Percentiles rank a stretch among this genome's conserved stretches.
These are phyloP conservation scores for Leptopilina boulardi DNA, from an alignment of 1,140 invertebrate species.

Conservation along the genomic window DNA sequence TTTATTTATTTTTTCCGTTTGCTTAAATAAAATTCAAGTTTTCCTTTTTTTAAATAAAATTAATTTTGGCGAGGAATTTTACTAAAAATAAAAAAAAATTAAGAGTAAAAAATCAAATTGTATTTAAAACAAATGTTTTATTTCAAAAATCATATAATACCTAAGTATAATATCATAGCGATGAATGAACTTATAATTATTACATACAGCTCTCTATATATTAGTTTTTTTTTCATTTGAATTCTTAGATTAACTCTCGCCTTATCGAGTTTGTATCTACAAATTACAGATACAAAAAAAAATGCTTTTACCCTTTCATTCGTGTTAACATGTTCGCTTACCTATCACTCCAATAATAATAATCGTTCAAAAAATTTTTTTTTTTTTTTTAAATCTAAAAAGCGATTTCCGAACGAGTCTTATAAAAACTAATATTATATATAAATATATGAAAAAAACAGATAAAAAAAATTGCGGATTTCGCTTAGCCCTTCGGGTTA, in stretches of 20 bases:
- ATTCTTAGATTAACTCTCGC: conserved; percentile 70
- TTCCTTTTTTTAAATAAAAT: not conserved
- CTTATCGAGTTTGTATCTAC: conserved; percentile 73
- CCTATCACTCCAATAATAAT: conserved; percentile 43
- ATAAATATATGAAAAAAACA: no score
- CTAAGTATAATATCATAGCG: conserved; percentile 70
- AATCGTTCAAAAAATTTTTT: conserved; percentile 18
- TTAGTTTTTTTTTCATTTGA: conserved; percentile 74
- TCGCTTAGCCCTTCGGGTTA: not conserved
- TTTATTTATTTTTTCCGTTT: no score
- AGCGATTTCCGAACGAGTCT: conserved; percentile 60
- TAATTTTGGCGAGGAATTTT: not conserved
- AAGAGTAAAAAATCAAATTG: conserved; percentile 27
- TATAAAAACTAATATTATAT: conserved; percentile 3
- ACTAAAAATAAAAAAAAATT: not conserved
- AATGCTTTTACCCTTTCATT: conserved; percentile 55
- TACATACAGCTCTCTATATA: conserved; percentile 73
- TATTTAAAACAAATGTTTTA: conserved; percentile 75
- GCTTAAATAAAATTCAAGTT: no score
- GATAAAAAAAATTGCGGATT: not conserved
- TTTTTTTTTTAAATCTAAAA: conserved; percentile 44
- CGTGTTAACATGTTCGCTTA: conserved; percentile 40
- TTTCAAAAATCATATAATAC: conserved; percentile 74
- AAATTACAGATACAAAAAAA: conserved; percentile 71
- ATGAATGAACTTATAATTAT: conserved; percentile 68